Base-by-base conservation (phyloP, 2,113 vertebrate genomes). In the Hassar affinis region DNA sequence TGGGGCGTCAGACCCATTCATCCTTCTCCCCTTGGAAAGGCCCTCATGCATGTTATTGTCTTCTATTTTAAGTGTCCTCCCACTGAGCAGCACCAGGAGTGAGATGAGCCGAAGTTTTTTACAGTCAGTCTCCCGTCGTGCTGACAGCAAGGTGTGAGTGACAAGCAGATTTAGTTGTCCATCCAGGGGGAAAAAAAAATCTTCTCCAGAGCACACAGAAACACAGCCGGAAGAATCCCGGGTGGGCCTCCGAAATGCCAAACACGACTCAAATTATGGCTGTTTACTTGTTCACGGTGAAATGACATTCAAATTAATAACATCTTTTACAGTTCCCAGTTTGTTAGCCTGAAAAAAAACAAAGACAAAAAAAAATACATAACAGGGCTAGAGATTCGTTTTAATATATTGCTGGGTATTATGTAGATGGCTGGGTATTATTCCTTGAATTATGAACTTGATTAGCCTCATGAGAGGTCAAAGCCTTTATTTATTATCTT, bases 11-110 rank as follows among this genome's bases (percentile, higher is more conserved):
- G 57, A 45, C 56, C 68, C 15, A 75, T 54, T 87, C 81, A 64
- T 78, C 79, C 45, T 81, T 72, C 69, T 59, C 71, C 49, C 45
- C 82, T 84, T 78, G 75, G 77, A 85, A 38, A 89, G 76, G 84
- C 86, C 87, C 84, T 89, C 91, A 91, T 91, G 91, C 89, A 87
- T 92, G 88, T 91, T 89, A 93, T 90, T 91, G 91, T 91, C 87
- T 92, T 91, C 92, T 92, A 91, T 93, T 93, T 90, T 86, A 83
- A 89, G 91, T 87, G 84, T 62, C 89, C 86, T 72, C 92, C 90
- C 17, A 62, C 86, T 51, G 84, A 51, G 86, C 27, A n/a, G 52
- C 12, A 80, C 80, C 80, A 79, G 62, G 82, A 89, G 86, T 76
- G 86, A 90, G 89, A 89, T 78, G 87, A 86, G 75, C 80, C 86